Evolutionary conservation across 2,888 invertebrate genomes (phyloP).

Genomic region (Meta bourneti): DNA sequence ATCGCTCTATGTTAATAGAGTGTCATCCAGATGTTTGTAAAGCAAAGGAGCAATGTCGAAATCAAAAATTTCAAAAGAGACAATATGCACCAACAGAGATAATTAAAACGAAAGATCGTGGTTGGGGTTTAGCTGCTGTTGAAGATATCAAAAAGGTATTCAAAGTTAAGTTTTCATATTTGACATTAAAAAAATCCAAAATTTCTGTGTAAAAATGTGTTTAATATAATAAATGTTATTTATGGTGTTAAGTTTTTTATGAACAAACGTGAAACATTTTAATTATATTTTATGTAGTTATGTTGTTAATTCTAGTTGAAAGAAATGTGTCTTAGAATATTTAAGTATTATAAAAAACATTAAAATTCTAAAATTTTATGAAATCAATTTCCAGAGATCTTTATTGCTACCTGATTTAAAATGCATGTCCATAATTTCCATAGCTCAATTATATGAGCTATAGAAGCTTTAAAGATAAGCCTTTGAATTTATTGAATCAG

Average conservation of each 20-base stretch:
- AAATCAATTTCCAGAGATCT: too few species aligned
- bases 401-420: too few species aligned
- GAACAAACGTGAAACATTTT: too few species aligned
- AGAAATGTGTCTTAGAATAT: too few species aligned
- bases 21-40: constrained; percentile 91
- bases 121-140: constrained; percentile 91
- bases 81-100: constrained; percentile 87
- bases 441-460: too few species aligned
- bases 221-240: not conserved
- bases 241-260: not conserved
- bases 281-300: too few species aligned
- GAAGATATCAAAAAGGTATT: constrained; percentile 85
- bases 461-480: too few species aligned
- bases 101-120: constrained; percentile 86
- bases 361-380: not conserved
- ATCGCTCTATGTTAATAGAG: constrained; percentile 91
- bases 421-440: too few species aligned
- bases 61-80: constrained; percentile 92
- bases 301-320: too few species aligned
- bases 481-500: too few species aligned
- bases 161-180: not conserved
- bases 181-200: not conserved
- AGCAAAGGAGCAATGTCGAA: constrained; percentile 90
- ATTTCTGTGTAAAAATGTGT: not conserved
- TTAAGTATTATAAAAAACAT: not conserved